phyloP scores from a whole-genome alignment of 2,113 vertebrate species.

The Argyrosomus japonicus region DNA sequence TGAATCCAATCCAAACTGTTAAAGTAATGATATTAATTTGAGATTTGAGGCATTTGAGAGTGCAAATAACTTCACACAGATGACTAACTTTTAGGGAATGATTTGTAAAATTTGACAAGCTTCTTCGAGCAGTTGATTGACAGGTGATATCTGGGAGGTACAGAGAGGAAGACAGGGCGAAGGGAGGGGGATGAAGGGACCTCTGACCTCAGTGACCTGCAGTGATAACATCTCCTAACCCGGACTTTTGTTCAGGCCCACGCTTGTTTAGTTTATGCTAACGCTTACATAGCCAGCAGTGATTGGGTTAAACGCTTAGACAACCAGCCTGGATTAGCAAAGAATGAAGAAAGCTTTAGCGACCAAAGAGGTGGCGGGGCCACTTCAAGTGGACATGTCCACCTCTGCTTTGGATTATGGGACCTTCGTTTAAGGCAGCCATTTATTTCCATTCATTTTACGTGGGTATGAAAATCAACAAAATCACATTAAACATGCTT shows the following conservation, averaged over 20 bases:
- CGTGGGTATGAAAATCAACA: no score
- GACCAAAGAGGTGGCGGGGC: neutral
- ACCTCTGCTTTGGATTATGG: neutral
- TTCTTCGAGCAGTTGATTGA: neutral
- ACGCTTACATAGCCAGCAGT: slow-evolving; percentile 21
- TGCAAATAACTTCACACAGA: neutral
- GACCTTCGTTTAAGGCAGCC: neutral
- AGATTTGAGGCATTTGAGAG: neutral
- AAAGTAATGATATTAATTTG: neutral
- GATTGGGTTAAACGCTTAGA: slow-evolving; percentile 17
- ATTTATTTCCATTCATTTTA: neutral
- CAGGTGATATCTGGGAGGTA: neutral
- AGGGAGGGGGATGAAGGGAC: neutral
- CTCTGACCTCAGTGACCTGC: slow-evolving; percentile 55
- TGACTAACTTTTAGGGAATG: neutral
- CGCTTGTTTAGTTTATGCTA: slow-evolving; percentile 54
- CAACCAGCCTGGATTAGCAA: neutral
- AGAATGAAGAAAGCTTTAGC: slow-evolving; percentile 19
- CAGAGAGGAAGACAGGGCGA: neutral
- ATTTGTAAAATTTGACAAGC: neutral
- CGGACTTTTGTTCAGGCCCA: slow-evolving; percentile 40
- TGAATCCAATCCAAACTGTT: neutral
- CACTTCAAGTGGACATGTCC: neutral
- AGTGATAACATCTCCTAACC: slow-evolving; percentile 47
- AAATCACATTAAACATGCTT: no score